These are phyloP conservation scores for Synodontis membranacea DNA, from an alignment of 2,113 vertebrate species.

Conservation along the genomic window DNA sequence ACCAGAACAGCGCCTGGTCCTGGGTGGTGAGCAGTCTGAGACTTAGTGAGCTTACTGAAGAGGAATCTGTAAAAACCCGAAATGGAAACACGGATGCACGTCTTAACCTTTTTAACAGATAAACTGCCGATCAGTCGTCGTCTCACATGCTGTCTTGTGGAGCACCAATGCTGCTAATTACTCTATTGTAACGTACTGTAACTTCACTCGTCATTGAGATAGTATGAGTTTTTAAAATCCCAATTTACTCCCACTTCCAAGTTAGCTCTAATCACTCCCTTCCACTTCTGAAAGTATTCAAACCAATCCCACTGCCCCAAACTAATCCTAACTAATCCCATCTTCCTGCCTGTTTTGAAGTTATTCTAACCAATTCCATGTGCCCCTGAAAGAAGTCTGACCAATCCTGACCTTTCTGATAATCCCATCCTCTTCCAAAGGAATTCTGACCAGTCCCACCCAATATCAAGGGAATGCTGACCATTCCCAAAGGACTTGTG, in stretches of 20 bases:
- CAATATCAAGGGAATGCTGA: background rate
- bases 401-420: background rate
- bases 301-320: background rate
- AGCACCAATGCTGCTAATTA: background rate
- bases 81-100: background rate
- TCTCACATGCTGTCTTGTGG: background rate
- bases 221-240: background rate
- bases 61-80: background rate
- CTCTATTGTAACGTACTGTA: background rate
- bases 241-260: background rate
- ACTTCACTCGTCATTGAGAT: background rate
- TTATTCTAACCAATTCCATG: background rate
- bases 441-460: background rate
- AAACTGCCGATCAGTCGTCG: background rate
- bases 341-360: background rate
- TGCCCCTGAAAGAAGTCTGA: background rate
- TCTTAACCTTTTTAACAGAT: background rate
- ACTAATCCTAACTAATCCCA: background rate
- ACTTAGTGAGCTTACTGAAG: background rate
- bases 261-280: background rate
- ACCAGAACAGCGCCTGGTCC: background rate
- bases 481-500: background rate
- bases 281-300: background rate
- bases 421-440: background rate
- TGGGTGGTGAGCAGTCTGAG: background rate